These are phyloP conservation scores for Motacilla tschutschensis DNA, from an alignment of 2,113 vertebrate species.

Conservation along the genomic window DNA sequence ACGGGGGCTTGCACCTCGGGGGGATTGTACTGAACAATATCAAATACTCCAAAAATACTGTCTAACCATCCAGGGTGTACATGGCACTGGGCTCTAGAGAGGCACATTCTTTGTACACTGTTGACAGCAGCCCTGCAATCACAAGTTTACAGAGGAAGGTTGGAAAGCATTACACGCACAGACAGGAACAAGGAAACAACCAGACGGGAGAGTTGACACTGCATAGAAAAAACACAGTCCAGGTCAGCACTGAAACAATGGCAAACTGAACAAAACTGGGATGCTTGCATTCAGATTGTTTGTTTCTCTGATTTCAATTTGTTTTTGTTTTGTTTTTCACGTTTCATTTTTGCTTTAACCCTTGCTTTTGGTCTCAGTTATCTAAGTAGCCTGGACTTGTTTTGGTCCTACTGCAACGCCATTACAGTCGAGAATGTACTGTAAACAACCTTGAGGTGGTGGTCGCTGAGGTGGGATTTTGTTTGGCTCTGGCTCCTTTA, in stretches of 20 bases:
- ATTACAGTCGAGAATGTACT: conserved; percentile 92
- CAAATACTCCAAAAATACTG: conserved; percentile 66
- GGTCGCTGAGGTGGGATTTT: conserved; percentile 89
- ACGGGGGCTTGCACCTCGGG: conserved; percentile 60
- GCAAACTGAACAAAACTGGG: conserved; percentile 70
- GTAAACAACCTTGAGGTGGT: conserved; percentile 96
- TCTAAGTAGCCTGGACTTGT: conserved; percentile 90
- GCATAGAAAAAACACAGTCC: conserved; percentile 91
- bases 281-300: conserved; percentile 48
- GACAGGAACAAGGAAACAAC: conserved; percentile 82
- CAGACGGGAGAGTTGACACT: conserved; percentile 83
- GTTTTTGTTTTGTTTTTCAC: conserved; percentile 33
- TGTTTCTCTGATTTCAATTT: conserved; percentile 62
- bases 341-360: conserved; percentile 74
- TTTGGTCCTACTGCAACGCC: conserved; percentile 86
- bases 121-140: conserved; percentile 85
- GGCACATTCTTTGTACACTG: conserved; percentile 86
- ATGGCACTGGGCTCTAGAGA: conserved; percentile 82
- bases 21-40: conserved; percentile 65
- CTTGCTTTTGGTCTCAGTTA: conserved; percentile 63
- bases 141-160: conserved; percentile 82
- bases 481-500: conserved; percentile 88
- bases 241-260: conserved; percentile 79
- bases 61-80: conserved; percentile 72
- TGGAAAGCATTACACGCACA: conserved; percentile 87